Conservation (phyloP, 2,888 invertebrate genomes). For the Rhagophthalmus giganteus region DNA sequence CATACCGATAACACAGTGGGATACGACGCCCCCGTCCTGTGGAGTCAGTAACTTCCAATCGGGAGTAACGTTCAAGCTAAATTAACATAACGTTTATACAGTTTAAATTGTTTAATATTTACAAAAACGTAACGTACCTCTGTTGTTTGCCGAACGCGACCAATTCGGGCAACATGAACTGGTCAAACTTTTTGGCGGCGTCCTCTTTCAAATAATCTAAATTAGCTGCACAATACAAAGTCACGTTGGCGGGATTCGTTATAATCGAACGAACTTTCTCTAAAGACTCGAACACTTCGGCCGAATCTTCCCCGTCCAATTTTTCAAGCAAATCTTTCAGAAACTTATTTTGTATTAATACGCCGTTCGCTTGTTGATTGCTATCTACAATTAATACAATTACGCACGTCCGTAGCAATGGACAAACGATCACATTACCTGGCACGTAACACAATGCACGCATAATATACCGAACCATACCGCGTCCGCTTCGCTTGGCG, state of each 20-base stretch:
- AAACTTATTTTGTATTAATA: constrained; percentile 77
- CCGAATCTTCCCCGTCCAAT: constrained; percentile 58
- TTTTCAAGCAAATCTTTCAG: constrained; percentile 67
- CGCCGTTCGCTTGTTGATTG: constrained; percentile 70
- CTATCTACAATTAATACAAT: constrained; percentile 63
- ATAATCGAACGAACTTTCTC: constrained; percentile 63
- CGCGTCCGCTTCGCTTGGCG: constrained; percentile 71
- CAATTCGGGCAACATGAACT: constrained; percentile 34
- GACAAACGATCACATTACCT: too few relatives aligned
- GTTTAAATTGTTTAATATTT: too few relatives aligned
- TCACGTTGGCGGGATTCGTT: constrained; percentile 63
- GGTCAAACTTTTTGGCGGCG: constrained; percentile 50
- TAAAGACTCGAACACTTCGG: constrained; percentile 59
- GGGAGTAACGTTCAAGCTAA: constrained; percentile 48
- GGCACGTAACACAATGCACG: constrained; percentile 62
- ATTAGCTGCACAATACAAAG: constrained; percentile 74
- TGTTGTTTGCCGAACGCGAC: constrained; percentile 12
- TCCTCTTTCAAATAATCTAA: constrained; percentile 62
- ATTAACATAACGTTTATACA: constrained; percentile 7
- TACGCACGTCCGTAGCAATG: too few relatives aligned
- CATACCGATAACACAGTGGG: constrained; percentile 74
- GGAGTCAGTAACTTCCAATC: constrained; percentile 55
- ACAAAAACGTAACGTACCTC: constrained; percentile 26
- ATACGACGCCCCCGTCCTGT: constrained; percentile 48
- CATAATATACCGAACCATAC: constrained; percentile 66